Evolutionary conservation across 2,888 invertebrate genomes (phyloP), one percentile per base, ranked within the genome.

Genomic region (Brassicogethes aeneus): DNA sequence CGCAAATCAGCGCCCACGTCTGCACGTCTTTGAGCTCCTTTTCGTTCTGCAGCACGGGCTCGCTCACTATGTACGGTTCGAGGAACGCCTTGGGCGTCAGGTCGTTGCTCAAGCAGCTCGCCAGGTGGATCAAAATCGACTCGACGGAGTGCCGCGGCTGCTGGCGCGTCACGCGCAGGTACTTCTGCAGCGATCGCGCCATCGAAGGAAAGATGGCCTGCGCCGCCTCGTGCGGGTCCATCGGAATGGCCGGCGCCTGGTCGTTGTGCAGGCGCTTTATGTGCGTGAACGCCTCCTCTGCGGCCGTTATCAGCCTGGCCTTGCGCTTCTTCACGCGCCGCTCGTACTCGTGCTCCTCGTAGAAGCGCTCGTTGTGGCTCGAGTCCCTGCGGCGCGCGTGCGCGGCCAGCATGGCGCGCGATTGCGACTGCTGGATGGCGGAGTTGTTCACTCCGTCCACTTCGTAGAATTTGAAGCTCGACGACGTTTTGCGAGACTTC

Each of bases 281-380:
- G 62, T 97, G 96, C 8, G 95, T 93, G 67, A 99, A 99, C 1
- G 97, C 95, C 62, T 99, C 97, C 67, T 99, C 97, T 0, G 95
- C 88, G 1, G 96, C 93, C 1, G 90, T 86, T 40, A 95, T 80
- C 31, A 99, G 74, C 14, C 97, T 73, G 2, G 96, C 94, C 43
- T 84, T 76, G 0, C 96, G 74, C 67, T 96, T 96, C 59, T 89
- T 79, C 41, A 96, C 93, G 41, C 95, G 75, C 2, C 94, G 72
- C 61, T 94, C 94, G 56, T 94, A 92, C 69, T 99, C 97, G 60
- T 94, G 89, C 69, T 99, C 97, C 66, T 97, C 96, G 68, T 97
- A 95, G 70, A 97, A 95, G 23, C 93, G 76, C 70, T 97, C 97
- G 70, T 96, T 96, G 72, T 96, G 96, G 48, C 91, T 87, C 0